Conservation (phyloP, 2,797 vertebrate genomes). For the Lepilemur ruficaudatus region DNA sequence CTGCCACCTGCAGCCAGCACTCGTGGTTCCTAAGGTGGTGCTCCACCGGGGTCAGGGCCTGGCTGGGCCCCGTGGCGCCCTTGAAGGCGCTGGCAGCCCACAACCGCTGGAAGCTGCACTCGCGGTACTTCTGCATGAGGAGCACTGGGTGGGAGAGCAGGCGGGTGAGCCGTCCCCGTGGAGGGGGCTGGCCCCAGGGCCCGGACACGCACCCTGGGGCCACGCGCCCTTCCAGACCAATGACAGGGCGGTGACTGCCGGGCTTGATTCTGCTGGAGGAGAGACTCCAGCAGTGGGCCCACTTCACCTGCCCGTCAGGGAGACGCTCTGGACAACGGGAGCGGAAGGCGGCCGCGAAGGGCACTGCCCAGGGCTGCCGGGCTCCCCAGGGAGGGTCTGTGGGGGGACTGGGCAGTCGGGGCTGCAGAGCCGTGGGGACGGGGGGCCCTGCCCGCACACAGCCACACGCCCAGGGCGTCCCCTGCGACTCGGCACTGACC, state of each 20-base stretch:
- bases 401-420: not conserved
- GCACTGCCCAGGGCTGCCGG: fast-evolving
- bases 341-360: fast-evolving
- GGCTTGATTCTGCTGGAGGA: not conserved
- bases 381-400: fast-evolving
- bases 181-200: not conserved
- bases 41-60: constrained; percentile 89
- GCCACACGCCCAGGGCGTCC: too few relatives aligned
- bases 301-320: not conserved
- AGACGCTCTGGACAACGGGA: not conserved
- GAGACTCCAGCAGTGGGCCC: not conserved
- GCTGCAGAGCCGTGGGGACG: not conserved
- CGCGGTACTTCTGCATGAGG: constrained; percentile 91
- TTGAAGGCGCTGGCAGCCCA: constrained; percentile 98
- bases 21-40: constrained; percentile 94
- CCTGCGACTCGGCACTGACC: constrained; percentile 83
- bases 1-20: constrained; percentile 92
- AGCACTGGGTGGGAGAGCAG: constrained; percentile 83
- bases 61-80: constrained; percentile 92
- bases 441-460: not conserved
- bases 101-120: constrained; percentile 89
- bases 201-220: fast-evolving
- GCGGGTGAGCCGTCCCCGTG: not conserved
- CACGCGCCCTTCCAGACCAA: fast-evolving
- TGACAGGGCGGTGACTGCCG: fast-evolving